Conservation (phyloP, 2,888 invertebrate species). For the Nymphalis c-album region DNA sequence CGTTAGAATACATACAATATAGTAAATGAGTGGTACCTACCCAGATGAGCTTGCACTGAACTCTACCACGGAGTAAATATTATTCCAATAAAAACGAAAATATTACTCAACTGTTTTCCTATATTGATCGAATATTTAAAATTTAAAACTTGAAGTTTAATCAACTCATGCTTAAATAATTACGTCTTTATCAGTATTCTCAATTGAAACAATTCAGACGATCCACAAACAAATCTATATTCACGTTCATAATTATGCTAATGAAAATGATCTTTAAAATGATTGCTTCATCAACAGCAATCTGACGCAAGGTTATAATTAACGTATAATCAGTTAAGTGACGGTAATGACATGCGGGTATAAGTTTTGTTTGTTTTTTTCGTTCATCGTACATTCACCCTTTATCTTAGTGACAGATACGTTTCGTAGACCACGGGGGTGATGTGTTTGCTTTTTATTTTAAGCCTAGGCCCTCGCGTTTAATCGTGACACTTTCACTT, state of each 20-base stretch:
- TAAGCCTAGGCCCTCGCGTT: constrained; percentile 9
- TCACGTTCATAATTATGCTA: constrained; percentile 38
- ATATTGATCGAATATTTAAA: background rate
- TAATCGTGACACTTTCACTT: background rate
- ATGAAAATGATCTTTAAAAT: constrained; percentile 45
- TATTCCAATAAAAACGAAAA: no score
- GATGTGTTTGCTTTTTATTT: constrained; percentile 31
- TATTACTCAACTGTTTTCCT: background rate
- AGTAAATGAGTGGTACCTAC: no score
- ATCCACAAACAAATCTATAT: constrained; percentile 36
- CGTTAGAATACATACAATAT: no score
- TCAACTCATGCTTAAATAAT: background rate
- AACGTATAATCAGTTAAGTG: constrained; percentile 75
- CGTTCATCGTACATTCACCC: constrained; percentile 62
- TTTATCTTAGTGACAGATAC: constrained; percentile 50
- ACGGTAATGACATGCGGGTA: constrained; percentile 77
- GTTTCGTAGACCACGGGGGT: constrained; percentile 32
- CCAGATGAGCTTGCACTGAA: no score
- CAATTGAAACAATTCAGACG: constrained; percentile 18
- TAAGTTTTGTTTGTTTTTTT: constrained; percentile 59
- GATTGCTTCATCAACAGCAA: constrained; percentile 73
- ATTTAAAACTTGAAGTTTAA: background rate
- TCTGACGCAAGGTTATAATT: constrained; percentile 74
- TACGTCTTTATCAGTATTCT: constrained; percentile 11
- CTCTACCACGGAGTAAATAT: no score